Evolutionary conservation across 2,113 vertebrate genomes (phyloP).

Genomic region (Amphiprion ocellaris): DNA sequence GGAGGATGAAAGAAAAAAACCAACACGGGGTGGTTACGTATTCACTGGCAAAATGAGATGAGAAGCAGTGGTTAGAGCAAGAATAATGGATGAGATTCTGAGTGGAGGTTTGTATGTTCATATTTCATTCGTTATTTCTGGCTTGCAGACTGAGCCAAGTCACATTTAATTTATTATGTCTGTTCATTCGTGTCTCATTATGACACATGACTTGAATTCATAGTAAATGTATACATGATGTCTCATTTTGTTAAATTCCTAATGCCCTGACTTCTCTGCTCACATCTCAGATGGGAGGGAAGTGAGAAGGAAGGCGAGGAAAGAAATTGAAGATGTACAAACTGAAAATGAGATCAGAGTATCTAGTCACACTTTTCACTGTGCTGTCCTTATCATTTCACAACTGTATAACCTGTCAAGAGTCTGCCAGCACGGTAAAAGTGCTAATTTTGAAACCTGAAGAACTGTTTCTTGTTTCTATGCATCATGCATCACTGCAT

Average conservation of each 20-base stretch:
- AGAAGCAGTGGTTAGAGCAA: constrained; percentile 18
- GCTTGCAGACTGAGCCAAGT: constrained; percentile 13
- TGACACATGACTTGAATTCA: too few relatives aligned
- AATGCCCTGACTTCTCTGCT: too few relatives aligned
- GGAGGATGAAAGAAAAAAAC: constrained; percentile 16
- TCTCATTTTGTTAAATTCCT: too few relatives aligned
- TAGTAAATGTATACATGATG: too few relatives aligned
- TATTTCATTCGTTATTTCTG: constrained; percentile 35
- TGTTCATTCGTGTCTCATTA: too few relatives aligned
- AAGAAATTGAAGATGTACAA: too few relatives aligned
- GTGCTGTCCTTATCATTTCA: not conserved
- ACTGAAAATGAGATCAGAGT: too few relatives aligned
- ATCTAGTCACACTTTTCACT: not conserved
- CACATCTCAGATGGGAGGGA: too few relatives aligned
- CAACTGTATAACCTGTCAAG: not conserved
- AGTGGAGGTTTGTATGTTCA: constrained; percentile 36
- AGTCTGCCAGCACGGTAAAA: not conserved
- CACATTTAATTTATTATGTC: constrained; percentile 1
- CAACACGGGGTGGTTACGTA: not conserved
- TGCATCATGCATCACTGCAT: not conserved
- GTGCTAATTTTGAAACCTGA: not conserved
- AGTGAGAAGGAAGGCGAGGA: too few relatives aligned
- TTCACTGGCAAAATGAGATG: constrained; percentile 27
- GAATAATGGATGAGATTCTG: constrained; percentile 1
- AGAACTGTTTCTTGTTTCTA: not conserved